A percentile compares a stretch with the other conserved stretches of the same genome.
Conservation (phyloP, 2,113 vertebrate genomes). For the Lagenorhynchus albirostris region DNA sequence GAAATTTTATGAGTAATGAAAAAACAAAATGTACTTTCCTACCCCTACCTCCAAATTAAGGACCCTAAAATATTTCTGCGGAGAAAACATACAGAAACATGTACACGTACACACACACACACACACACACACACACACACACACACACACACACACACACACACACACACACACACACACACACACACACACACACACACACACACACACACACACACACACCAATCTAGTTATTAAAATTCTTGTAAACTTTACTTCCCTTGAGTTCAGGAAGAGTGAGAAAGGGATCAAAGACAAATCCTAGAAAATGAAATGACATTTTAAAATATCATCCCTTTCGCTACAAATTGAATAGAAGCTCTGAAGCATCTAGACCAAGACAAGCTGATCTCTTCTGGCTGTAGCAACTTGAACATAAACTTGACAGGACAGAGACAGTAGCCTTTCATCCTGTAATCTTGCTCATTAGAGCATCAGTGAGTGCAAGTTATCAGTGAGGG, state of each 20-base stretch:
- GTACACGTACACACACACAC: neutral
- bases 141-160: neutral
- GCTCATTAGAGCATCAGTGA: conserved; percentile 52
- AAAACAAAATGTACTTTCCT: conserved; percentile 5
- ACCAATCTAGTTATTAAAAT: conserved; percentile 42
- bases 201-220: neutral
- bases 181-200: no score
- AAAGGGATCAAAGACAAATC: conserved; percentile 74
- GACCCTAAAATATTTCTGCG: neutral
- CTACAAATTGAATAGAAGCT: conserved; percentile 69
- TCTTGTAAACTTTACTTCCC: conserved; percentile 68
- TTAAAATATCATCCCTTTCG: conserved; percentile 75
- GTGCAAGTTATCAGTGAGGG: conserved; percentile 12
- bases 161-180: neutral
- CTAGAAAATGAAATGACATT: conserved; percentile 76
- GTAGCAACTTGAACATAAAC: conserved; percentile 68
- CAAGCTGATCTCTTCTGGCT: conserved; percentile 63
- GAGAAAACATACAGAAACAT: neutral
- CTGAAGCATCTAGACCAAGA: conserved; percentile 62
- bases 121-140: neutral
- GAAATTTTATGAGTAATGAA: neutral
- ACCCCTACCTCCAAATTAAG: neutral
- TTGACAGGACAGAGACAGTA: conserved; percentile 68
- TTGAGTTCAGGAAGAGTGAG: conserved; percentile 62
- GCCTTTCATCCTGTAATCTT: conserved; percentile 75